Base-by-base conservation (phyloP, 1,140 invertebrate species). In the Centruroides vittatus region DNA sequence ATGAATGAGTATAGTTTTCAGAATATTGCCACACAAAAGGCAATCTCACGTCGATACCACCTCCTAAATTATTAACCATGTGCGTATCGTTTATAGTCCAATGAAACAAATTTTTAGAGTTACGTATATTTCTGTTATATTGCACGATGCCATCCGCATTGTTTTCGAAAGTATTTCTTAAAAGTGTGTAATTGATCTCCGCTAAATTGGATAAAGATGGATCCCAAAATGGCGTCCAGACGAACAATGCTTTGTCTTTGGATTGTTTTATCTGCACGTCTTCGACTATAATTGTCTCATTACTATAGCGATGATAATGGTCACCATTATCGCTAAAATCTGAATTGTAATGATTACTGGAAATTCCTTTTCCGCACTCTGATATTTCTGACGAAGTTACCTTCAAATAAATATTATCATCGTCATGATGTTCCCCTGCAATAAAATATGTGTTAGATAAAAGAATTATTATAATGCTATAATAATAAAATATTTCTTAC, bases 11-110 rank as follows among this genome's bases (percentile, higher is more conserved):
- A 66, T 89, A 91, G 70, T 94, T 94, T 73, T 93, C 89, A 70
- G 93, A 88, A 67, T 95, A 93, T 67, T 94, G 84, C 88, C 90
- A 95, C 9, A 94, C 89, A 70, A 95, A 95, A 0, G 93, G 93
- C 11, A 97, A 72, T 1, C 80, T 78, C 3, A 97, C 76, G 69
- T 91, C 83, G 62, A 97, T 84, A 13, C 92, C 93, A 35, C 88
- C 88, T 46, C 79, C 79, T 58, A 75, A 75, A 72, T 97, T 97
- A 65, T 87, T 79, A 69, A 91, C 88, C 36, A 70, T 35, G 48
- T 94, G 82, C 0, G 87, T 86, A 65, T 88, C 89, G 67, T 92
- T 89, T 46, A 97, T 72, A 35, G 89, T 80, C 81, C 94, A 97
- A 70, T 96, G 91, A 74, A 91, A 97, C 0, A 97, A 75, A 77